These are phyloP conservation scores for Eunapius fragilis DNA, from an alignment of 37 sponge, comb jelly and placozoan species.

Conservation along the genomic window DNA sequence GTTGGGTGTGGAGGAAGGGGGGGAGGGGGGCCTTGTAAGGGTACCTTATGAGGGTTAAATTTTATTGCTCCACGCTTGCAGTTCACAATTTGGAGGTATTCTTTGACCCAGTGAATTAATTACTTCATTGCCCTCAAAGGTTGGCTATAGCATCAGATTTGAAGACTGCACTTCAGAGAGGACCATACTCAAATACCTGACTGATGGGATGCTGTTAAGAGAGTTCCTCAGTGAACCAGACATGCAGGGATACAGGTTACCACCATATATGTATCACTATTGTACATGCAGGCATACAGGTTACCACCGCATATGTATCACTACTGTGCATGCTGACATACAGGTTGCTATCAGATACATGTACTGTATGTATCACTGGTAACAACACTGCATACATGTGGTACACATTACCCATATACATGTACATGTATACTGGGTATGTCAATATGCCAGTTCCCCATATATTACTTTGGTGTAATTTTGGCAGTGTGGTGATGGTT, in stretches of 20 bases:
- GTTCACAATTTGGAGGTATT: background rate
- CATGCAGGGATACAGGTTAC: conserved; percentile 88
- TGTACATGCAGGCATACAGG: background rate
- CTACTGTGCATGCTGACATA: no score
- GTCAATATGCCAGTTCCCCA: no score
- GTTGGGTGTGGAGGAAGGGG: no score
- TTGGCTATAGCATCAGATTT: conserved; percentile 98
- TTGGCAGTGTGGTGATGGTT: conserved; percentile 88
- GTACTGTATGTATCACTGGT: background rate
- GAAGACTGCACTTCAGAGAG: conserved; percentile 99
- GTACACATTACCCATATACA: background rate
- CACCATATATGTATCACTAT: background rate
- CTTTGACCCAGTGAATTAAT: background rate
- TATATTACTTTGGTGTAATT: no score
- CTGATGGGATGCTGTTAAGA: conserved; percentile 99
- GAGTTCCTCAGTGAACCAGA: conserved; percentile 99
- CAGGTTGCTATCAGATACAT: no score
- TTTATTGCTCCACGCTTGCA: no score
- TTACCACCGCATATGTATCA: no score
- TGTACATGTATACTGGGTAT: background rate
- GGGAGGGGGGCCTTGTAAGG: no score
- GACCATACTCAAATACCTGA: conserved; percentile 96
- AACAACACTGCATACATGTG: background rate
- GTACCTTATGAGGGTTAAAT: background rate
- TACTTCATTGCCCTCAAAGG: conserved; percentile 53